These are phyloP conservation scores for Ceratosolen fusciceps DNA, from an alignment of 1,140 invertebrate species.

Conservation along the genomic window DNA sequence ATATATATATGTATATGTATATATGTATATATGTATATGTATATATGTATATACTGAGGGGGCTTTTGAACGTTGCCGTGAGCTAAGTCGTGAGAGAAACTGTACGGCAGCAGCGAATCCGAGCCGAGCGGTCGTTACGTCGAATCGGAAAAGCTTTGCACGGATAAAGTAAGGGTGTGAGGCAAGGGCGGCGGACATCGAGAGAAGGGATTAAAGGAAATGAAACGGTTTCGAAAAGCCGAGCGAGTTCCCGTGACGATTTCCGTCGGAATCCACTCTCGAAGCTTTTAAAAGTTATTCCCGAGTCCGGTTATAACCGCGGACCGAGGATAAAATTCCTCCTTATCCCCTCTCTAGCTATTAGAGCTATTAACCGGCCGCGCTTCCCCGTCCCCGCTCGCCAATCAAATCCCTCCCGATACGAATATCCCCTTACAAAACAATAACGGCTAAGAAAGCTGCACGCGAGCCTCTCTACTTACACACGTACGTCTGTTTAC, in stretches of 20 bases:
- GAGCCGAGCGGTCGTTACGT: background rate
- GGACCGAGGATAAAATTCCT: slow-evolving; percentile 23
- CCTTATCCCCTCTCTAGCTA: background rate
- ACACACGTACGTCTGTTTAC: no score
- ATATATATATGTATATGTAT: no score
- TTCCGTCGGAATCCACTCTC: background rate
- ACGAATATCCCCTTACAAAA: no score
- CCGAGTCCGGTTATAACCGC: background rate
- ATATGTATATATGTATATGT: no score
- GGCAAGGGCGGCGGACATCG: background rate
- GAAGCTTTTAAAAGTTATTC: slow-evolving; percentile 30
- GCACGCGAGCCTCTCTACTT: no score
- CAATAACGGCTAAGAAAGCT: no score
- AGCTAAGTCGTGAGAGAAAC: background rate
- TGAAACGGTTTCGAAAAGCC: background rate
- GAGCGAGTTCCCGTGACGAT: background rate
- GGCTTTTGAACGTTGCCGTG: background rate
- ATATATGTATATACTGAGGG: no score
- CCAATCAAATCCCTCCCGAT: slow-evolving; percentile 6
- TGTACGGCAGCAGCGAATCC: background rate
- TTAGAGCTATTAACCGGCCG: background rate
- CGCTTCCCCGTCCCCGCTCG: background rate
- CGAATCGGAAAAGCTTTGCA: background rate
- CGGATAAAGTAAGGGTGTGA: background rate
- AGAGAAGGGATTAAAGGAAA: slow-evolving; percentile 2